Conservation (phyloP, 1,140 invertebrate species). For the Fopius arisanus region DNA sequence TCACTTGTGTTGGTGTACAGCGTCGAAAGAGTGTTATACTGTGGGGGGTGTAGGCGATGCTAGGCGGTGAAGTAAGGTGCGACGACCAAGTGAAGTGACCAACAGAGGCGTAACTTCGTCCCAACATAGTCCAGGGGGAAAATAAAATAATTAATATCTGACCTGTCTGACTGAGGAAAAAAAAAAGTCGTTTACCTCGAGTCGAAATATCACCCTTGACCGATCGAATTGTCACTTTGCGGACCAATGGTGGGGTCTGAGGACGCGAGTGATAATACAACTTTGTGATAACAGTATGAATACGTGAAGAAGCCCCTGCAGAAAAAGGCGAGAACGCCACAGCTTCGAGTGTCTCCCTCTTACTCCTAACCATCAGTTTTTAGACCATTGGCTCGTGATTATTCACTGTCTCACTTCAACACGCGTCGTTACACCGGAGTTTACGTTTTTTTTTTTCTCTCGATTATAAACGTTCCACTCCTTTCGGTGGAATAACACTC, state of each 20-base stretch:
- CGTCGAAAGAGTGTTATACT: constrained; percentile 16
- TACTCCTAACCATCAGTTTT: not conserved
- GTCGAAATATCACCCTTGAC: too few relatives aligned
- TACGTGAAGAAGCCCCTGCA: not conserved
- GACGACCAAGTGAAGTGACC: constrained; percentile 43
- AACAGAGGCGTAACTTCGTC: constrained; percentile 30
- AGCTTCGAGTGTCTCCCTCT: not conserved
- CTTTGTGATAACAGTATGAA: not conserved
- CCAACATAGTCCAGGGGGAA: constrained; percentile 18
- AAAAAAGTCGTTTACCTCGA: too few relatives aligned
- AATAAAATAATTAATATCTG: not conserved
- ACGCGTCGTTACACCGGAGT: not conserved
- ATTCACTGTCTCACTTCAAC: not conserved
- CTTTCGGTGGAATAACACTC: not conserved
- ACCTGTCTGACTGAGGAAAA: too few relatives aligned
- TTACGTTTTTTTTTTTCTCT: too few relatives aligned
- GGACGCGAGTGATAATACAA: not conserved
- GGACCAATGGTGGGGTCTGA: too few relatives aligned
- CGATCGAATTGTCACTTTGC: too few relatives aligned
- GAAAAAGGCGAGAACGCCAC: constrained; percentile 4
- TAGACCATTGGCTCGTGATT: not conserved
- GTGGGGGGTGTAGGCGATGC: constrained; percentile 26
- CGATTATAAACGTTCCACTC: not conserved
- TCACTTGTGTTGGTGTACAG: constrained; percentile 20
- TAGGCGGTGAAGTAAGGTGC: constrained; percentile 37